Percentiles rank a stretch among this genome's conserved stretches.
phyloP scores from a whole-genome alignment of 2,888 invertebrate species.

The Caenorhabditis plicata region DNA sequence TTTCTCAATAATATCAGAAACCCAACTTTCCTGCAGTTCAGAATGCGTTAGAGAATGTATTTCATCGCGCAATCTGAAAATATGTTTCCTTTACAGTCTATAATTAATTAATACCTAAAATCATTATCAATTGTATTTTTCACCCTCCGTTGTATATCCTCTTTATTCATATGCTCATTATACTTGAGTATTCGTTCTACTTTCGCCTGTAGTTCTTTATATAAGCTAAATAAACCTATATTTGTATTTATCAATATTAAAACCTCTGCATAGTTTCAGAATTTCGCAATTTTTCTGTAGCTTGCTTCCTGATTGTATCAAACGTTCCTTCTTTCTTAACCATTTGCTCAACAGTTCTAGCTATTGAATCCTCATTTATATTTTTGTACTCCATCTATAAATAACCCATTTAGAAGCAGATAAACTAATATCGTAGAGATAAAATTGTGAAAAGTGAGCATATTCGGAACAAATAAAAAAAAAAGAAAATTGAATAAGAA shows the following conservation, averaged over 20 bases:
- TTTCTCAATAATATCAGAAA: not conserved
- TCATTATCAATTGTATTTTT: slow-evolving; percentile 4
- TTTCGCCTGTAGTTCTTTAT: slow-evolving; percentile 19
- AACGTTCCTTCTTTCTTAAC: slow-evolving; percentile 24
- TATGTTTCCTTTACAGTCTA: not conserved
- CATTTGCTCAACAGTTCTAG: slow-evolving; percentile 10
- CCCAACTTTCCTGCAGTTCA: slow-evolving; percentile 13
- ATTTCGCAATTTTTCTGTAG: slow-evolving; percentile 7
- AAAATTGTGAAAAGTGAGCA: too few species aligned
- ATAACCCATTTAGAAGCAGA: too few species aligned
- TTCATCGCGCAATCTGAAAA: slow-evolving; percentile 13
- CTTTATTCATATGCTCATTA: slow-evolving; percentile 9
- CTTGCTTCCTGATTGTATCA: slow-evolving; percentile 22
- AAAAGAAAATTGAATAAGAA: too few species aligned
- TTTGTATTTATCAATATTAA: not conserved
- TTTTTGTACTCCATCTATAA: not conserved
- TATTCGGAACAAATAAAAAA: too few species aligned
- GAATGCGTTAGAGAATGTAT: slow-evolving; percentile 12
- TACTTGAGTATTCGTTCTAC: slow-evolving; percentile 16
- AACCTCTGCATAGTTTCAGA: slow-evolving; percentile 3
- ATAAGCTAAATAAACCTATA: not conserved
- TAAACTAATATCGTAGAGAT: too few species aligned
- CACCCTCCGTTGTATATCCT: slow-evolving; percentile 18
- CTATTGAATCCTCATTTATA: slow-evolving; percentile 12
- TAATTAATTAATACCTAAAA: slow-evolving; percentile 3